These are phyloP conservation scores for Vespertilio murinus DNA, from an alignment of 2,797 vertebrate genomes.

Conservation along the genomic window DNA sequence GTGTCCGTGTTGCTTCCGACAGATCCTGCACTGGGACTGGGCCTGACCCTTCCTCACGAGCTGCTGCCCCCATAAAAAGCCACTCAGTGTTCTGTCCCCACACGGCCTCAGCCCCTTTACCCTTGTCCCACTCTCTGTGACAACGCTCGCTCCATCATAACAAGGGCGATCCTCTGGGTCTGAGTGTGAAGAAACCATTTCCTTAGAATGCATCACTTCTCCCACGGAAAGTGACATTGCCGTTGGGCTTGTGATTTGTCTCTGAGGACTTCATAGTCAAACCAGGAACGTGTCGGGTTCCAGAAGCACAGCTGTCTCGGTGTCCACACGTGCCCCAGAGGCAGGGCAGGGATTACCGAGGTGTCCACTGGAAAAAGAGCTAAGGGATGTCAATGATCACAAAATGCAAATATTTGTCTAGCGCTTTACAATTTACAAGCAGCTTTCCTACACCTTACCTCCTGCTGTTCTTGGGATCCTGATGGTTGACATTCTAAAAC, in stretches of 20 bases:
- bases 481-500: not conserved
- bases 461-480: not conserved
- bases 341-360: not conserved
- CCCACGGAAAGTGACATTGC: not conserved
- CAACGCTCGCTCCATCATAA: not conserved
- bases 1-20: not conserved
- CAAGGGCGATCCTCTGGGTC: not conserved
- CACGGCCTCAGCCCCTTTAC: not conserved
- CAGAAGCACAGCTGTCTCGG: not conserved
- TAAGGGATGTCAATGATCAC: not conserved
- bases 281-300: not conserved
- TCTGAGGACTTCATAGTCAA: not conserved
- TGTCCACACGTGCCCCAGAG: not conserved
- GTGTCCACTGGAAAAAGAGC: not conserved
- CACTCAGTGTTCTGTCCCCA: no score
- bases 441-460: not conserved
- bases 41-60: not conserved
- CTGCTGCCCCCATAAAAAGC: no score
- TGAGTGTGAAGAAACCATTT: not conserved
- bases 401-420: not conserved
- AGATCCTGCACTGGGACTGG: accelerated
- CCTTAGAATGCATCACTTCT: not conserved
- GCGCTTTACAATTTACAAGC: not conserved
- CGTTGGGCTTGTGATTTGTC: not conserved
- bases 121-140: not conserved